These are phyloP conservation scores for Lanius collurio DNA, from an alignment of 2,113 vertebrate species.

Conservation along the genomic window DNA sequence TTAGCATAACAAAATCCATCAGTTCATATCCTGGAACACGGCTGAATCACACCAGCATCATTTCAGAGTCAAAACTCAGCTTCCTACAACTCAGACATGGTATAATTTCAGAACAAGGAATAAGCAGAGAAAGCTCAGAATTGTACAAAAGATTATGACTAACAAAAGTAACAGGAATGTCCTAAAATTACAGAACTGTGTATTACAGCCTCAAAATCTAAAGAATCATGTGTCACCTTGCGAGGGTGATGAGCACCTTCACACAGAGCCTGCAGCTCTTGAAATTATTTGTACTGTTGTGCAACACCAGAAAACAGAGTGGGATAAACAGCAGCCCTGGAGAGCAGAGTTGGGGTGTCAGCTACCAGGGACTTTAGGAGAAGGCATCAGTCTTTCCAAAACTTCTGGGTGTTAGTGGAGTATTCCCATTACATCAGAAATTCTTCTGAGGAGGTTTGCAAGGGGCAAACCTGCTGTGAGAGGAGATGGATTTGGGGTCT, in stretches of 20 bases:
- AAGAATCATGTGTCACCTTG: not conserved
- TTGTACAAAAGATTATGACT: not conserved
- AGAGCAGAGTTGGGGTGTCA: not conserved
- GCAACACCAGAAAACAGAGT: rapidly evolving
- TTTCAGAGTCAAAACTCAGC: not conserved
- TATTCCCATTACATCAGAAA: not conserved
- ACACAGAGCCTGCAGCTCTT: rapidly evolving
- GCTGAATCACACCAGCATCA: not conserved
- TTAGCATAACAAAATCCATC: not conserved
- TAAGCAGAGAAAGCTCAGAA: not conserved
- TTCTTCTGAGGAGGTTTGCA: not conserved
- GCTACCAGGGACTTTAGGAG: no score
- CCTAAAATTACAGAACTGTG: not conserved
- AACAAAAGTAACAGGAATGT: rapidly evolving
- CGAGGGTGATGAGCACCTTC: not conserved
- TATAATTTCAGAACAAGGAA: not conserved
- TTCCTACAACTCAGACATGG: not conserved
- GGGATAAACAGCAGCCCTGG: not conserved
- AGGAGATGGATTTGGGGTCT: not conserved
- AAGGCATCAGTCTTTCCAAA: not conserved
- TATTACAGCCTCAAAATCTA: not conserved
- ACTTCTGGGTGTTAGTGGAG: not conserved
- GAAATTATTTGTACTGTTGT: not conserved
- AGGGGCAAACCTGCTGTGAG: not conserved
- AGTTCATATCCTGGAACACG: not conserved